Percentiles rank a stretch among this genome's conserved stretches.
Evolutionary conservation across 2,888 invertebrate genomes (phyloP).

Genomic region (Caenorhabditis becei): DNA sequence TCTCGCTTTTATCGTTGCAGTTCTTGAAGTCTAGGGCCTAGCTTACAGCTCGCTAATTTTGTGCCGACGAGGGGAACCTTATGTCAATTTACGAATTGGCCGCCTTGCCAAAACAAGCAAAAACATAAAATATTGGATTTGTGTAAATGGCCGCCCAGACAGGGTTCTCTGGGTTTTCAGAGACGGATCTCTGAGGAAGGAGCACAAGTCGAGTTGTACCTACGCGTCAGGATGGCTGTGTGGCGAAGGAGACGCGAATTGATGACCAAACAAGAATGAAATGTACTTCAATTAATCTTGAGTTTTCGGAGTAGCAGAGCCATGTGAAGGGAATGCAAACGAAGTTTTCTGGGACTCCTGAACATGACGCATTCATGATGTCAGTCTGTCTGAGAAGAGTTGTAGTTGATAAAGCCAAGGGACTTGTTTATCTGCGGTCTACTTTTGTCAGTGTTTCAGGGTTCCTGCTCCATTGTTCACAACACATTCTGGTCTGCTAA

Average conservation of each 20-base stretch:
- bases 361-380: not conserved
- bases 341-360: not conserved
- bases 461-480: not conserved
- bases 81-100: constrained; percentile 52
- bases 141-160: constrained; percentile 10
- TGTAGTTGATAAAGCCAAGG: no score
- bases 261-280: constrained; percentile 7
- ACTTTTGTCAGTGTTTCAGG: no score
- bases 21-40: constrained; percentile 51
- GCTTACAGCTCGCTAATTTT: constrained; percentile 32
- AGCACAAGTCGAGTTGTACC: constrained; percentile 18
- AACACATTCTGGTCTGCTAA: no score
- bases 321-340: not conserved
- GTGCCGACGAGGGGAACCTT: constrained; percentile 41
- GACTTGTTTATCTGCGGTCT: no score
- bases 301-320: constrained; percentile 3
- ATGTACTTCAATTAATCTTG: constrained; percentile 25
- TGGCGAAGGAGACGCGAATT: not conserved
- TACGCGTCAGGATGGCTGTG: not conserved
- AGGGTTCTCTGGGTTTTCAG: constrained; percentile 20
- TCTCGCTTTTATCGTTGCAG: constrained; percentile 54
- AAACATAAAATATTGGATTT: constrained; percentile 55
- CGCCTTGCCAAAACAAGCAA: constrained; percentile 38
- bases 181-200: constrained; percentile 12
- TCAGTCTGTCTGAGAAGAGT: not conserved